Evolutionary conservation across 2,888 invertebrate genomes (phyloP).

Genomic region (Dorcus hopei): DNA sequence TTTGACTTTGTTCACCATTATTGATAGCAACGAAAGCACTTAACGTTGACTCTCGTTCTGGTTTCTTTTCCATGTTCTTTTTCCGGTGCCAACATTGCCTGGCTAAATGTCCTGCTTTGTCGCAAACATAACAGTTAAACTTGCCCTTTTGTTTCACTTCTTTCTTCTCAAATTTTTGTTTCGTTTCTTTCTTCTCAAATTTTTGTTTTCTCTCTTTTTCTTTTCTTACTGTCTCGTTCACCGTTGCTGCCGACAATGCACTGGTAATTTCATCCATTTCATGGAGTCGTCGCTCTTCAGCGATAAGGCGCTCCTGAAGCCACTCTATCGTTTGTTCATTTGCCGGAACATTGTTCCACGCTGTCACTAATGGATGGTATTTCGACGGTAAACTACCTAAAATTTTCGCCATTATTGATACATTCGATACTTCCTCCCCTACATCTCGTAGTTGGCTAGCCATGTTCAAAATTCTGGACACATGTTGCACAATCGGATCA

Average conservation of each 20-base stretch:
- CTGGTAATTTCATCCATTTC: slow-evolving; percentile 10
- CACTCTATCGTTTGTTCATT: slow-evolving; percentile 20
- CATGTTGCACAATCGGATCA: slow-evolving; percentile 26
- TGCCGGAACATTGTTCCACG: slow-evolving; percentile 3
- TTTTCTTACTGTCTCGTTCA: no score
- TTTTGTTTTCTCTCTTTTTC: no score
- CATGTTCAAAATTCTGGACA: slow-evolving; percentile 25
- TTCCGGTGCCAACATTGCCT: slow-evolving; percentile 4
- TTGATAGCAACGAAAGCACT: slow-evolving; percentile 1
- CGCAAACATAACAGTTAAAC: slow-evolving; percentile 23
- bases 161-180: no score
- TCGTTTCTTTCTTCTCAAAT: no score
- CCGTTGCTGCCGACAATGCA: no score
- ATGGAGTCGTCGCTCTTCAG: slow-evolving; percentile 21
- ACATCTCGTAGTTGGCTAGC: slow-evolving; percentile 25
- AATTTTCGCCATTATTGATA: slow-evolving; percentile 31
- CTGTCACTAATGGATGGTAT: slow-evolving; percentile 26
- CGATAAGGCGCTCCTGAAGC: slow-evolving; percentile 22
- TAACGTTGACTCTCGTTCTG: not conserved
- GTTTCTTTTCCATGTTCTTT: not conserved
- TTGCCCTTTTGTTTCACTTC: no score
- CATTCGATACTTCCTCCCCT: slow-evolving; percentile 23
- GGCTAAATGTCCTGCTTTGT: slow-evolving; percentile 17
- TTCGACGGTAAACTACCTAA: slow-evolving; percentile 26
- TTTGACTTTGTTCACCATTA: not conserved